phyloP scores from a whole-genome alignment of 2,888 invertebrate species.

The Drosophila anomalata region DNA sequence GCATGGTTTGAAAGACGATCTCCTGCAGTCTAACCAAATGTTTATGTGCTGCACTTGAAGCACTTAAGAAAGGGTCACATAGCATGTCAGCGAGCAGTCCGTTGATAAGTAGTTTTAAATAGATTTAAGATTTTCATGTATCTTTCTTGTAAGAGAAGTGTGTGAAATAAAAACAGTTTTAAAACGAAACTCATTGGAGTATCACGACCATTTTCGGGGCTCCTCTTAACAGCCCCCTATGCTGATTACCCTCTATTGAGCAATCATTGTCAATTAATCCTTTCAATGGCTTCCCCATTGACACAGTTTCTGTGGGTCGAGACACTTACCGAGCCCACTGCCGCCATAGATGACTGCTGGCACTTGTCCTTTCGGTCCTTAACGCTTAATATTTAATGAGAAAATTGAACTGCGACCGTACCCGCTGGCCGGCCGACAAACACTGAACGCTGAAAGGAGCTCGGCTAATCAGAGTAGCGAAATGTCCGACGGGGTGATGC shows the following conservation, averaged over 20 bases:
- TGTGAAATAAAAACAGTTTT: too few relatives aligned
- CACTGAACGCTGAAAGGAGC: conserved; percentile 48
- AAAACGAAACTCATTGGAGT: too few relatives aligned
- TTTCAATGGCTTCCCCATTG: background rate
- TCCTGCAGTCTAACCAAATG: too few relatives aligned
- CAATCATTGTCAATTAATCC: conserved; percentile 3
- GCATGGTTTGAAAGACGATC: too few relatives aligned
- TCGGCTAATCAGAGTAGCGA: conserved; percentile 18
- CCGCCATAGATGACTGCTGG: conserved; percentile 8
- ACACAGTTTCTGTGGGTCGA: background rate
- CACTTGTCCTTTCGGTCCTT: background rate
- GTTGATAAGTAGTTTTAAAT: too few relatives aligned
- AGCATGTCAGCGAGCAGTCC: too few relatives aligned
- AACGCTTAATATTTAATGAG: conserved; percentile 7
- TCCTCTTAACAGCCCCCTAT: too few relatives aligned
- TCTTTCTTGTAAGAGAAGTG: too few relatives aligned
- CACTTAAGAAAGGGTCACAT: too few relatives aligned
- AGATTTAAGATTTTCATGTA: too few relatives aligned
- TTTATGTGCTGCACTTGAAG: too few relatives aligned
- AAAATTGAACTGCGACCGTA: conserved; percentile 47
- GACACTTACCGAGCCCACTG: conserved; percentile 41
- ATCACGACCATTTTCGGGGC: too few relatives aligned
- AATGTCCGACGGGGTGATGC: conserved; percentile 48
- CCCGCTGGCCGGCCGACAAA: conserved; percentile 50
- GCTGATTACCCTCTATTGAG: background rate